These are phyloP conservation scores for Drosophila biarmipes DNA, from an alignment of 1,140 invertebrate genomes.

Conservation along the genomic window DNA sequence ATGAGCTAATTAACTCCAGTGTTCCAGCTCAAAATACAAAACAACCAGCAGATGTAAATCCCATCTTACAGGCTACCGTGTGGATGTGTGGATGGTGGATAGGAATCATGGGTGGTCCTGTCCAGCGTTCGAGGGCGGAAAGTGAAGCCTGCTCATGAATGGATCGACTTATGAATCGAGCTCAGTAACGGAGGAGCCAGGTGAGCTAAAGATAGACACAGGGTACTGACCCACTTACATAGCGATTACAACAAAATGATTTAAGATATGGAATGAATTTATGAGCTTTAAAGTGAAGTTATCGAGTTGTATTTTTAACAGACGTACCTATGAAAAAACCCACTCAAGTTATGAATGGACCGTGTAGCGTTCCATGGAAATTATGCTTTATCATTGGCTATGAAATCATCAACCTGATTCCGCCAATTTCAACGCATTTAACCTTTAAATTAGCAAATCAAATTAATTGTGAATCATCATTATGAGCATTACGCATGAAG, in stretches of 20 bases:
- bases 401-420: constrained; percentile 30
- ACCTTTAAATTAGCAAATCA: constrained; percentile 37
- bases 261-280: neutral
- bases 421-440: constrained; percentile 8
- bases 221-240: constrained; percentile 10
- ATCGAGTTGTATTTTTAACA: too few species aligned
- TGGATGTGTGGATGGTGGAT: neutral
- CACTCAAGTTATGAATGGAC: neutral
- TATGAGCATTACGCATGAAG: constrained; percentile 13
- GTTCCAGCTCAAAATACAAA: neutral
- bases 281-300: too few species aligned
- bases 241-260: neutral
- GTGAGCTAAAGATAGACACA: neutral
- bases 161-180: constrained; percentile 32
- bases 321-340: neutral
- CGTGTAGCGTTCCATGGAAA: neutral
- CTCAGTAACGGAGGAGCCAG: neutral
- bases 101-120: constrained; percentile 34
- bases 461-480: constrained; percentile 14
- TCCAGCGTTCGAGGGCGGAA: constrained; percentile 4
- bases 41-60: constrained; percentile 2
- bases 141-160: constrained; percentile 27
- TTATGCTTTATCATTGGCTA: neutral
- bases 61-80: constrained; percentile 30
- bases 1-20: constrained; percentile 44